Conservation (phyloP, 1,140 invertebrate species). For the Nautilus pompilius region DNA sequence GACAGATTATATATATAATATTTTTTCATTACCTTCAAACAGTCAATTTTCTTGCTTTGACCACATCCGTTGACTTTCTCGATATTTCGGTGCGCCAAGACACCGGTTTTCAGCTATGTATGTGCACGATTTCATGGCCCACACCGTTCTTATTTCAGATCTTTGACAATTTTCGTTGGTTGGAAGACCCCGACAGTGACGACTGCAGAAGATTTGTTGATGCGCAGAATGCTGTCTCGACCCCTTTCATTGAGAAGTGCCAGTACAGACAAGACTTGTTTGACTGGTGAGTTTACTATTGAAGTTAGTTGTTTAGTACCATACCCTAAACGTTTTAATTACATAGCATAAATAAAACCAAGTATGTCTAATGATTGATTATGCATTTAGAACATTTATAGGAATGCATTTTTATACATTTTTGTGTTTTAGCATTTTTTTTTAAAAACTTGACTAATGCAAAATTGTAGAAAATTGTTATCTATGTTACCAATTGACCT, state of each 20-base stretch:
- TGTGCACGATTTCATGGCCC: background rate
- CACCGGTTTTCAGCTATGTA: background rate
- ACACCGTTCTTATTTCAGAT: slow-evolving; percentile 62
- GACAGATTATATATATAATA: background rate
- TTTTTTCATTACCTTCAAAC: background rate
- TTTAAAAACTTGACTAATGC: too few relatives aligned
- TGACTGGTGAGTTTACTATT: slow-evolving; percentile 56
- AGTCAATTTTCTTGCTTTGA: background rate
- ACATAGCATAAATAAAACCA: too few relatives aligned
- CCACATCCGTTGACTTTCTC: background rate
- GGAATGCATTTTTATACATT: too few relatives aligned
- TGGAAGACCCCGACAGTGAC: slow-evolving; percentile 90
- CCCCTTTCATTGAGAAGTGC: slow-evolving; percentile 79
- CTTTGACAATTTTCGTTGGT: slow-evolving; percentile 90
- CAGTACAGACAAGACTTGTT: slow-evolving; percentile 66
- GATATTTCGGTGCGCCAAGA: background rate
- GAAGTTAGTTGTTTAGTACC: too few relatives aligned
- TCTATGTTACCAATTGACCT: too few relatives aligned
- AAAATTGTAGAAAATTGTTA: too few relatives aligned
- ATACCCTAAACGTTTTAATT: too few relatives aligned
- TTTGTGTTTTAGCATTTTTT: too few relatives aligned
- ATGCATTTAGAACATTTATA: too few relatives aligned
- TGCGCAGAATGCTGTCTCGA: slow-evolving; percentile 84
- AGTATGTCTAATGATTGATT: too few relatives aligned
- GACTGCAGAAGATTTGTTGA: slow-evolving; percentile 92